phyloP scores from a whole-genome alignment of 2,797 vertebrate species.

The Apodemus agrarius region DNA sequence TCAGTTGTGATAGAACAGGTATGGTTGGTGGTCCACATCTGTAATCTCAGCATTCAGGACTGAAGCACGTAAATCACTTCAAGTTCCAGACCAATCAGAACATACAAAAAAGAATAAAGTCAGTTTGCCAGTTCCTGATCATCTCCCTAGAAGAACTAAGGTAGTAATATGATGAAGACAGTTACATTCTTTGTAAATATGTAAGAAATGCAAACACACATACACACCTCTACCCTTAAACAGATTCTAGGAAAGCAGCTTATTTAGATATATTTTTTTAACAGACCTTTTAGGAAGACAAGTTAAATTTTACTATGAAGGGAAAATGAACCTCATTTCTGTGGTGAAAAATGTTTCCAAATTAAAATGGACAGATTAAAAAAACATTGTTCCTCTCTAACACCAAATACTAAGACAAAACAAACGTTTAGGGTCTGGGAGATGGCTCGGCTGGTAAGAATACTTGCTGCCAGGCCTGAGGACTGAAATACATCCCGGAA shows the following conservation, averaged over 20 bases:
- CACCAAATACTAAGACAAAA: constrained; percentile 7
- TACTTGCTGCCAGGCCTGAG: neutral
- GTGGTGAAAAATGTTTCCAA: constrained; percentile 25
- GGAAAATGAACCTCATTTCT: constrained; percentile 9
- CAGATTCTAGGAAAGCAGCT: constrained; percentile 3
- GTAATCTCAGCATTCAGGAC: neutral
- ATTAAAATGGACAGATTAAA: neutral
- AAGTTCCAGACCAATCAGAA: neutral
- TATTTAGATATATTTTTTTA: constrained; percentile 39
- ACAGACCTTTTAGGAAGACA: neutral
- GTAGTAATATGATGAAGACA: constrained; percentile 41
- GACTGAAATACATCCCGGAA: neutral
- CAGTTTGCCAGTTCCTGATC: constrained; percentile 24
- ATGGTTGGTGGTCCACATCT: neutral
- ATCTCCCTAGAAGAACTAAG: constrained; percentile 45
- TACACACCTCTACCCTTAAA: neutral
- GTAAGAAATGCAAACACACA: constrained; percentile 43
- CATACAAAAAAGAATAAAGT: neutral
- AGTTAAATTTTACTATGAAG: constrained; percentile 56
- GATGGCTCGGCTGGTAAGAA: neutral
- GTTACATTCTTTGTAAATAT: constrained; percentile 1
- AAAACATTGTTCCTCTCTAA: neutral
- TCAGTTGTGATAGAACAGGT: constrained; percentile 45
- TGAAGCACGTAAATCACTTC: neutral
- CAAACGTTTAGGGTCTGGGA: neutral